A percentile compares a stretch with the other conserved stretches of the same genome.
phyloP scores from a whole-genome alignment of 2,888 invertebrate species.

The Automeris io region DNA sequence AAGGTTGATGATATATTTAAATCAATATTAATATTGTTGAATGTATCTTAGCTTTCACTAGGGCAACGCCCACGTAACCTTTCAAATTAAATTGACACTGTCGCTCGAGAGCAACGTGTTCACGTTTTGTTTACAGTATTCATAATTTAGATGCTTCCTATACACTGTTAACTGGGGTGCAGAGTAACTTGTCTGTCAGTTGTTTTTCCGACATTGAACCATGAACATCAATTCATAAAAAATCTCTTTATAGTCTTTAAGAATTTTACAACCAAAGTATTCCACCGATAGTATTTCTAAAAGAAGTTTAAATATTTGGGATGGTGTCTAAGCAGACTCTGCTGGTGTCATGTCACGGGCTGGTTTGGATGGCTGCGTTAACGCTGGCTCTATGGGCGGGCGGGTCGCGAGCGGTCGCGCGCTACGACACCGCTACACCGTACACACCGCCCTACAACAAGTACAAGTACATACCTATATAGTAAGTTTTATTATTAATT shows the following conservation, averaged over 20 bases:
- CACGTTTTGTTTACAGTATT: slow-evolving; percentile 57
- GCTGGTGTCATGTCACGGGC: slow-evolving; percentile 44
- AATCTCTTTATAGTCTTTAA: slow-evolving; percentile 12
- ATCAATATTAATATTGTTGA: background rate
- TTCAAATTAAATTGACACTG: slow-evolving; percentile 64
- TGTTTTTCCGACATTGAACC: slow-evolving; percentile 31
- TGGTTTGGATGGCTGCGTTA: slow-evolving; percentile 43
- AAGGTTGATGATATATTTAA: too few relatives aligned
- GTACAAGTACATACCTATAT: slow-evolving; percentile 59
- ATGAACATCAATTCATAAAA: slow-evolving; percentile 31
- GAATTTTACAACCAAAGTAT: slow-evolving; percentile 10
- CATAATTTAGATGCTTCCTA: slow-evolving; percentile 55
- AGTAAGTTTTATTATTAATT: slow-evolving; percentile 40
- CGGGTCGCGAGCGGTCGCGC: slow-evolving; percentile 42
- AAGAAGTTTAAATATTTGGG: slow-evolving; percentile 13
- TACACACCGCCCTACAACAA: slow-evolving; percentile 48
- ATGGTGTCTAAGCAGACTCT: slow-evolving; percentile 46
- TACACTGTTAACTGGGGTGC: slow-evolving; percentile 53
- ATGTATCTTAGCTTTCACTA: slow-evolving; percentile 30
- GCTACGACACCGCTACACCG: slow-evolving; percentile 65
- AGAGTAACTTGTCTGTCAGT: slow-evolving; percentile 46
- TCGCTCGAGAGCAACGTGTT: slow-evolving; percentile 37
- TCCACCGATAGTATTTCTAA: slow-evolving; percentile 7
- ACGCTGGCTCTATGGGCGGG: slow-evolving; percentile 55
- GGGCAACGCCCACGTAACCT: slow-evolving; percentile 29